A percentile compares a stretch with the other conserved stretches of the same genome.
phyloP scores from a whole-genome alignment of 2,113 vertebrate species.

The Chionomys nivalis region DNA sequence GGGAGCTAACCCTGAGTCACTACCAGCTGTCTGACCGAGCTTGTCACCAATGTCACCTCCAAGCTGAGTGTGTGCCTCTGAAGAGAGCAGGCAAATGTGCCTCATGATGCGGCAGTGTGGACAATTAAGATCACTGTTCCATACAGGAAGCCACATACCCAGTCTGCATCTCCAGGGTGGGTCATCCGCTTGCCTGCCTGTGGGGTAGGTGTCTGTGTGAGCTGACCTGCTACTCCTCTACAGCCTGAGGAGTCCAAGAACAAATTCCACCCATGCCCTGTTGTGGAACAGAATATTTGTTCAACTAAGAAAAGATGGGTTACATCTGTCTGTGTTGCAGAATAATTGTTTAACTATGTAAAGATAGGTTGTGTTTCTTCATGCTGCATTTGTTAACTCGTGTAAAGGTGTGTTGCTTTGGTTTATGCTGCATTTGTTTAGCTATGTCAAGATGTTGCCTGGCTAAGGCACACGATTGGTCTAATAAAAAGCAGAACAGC shows the following conservation, averaged over 20 bases:
- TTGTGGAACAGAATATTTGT: not conserved
- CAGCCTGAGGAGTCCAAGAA: not conserved
- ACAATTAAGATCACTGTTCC: not conserved
- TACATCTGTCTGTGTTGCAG: not conserved
- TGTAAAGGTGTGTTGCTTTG: not conserved
- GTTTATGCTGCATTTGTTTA: not conserved
- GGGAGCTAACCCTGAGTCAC: not conserved
- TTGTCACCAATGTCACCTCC: not conserved
- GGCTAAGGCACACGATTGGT: not conserved
- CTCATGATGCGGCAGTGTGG: accelerated
- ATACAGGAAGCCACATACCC: accelerated
- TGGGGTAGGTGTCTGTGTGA: not conserved
- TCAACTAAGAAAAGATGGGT: not conserved
- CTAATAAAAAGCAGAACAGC: not conserved
- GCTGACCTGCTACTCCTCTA: not conserved
- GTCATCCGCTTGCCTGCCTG: not conserved
- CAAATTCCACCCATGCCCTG: not conserved
- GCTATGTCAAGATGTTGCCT: not conserved
- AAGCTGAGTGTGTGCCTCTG: not conserved
- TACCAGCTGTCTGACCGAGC: not conserved
- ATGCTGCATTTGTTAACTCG: not conserved
- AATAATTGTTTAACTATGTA: not conserved
- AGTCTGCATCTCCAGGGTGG: not conserved
- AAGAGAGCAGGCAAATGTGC: not conserved
- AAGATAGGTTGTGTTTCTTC: not conserved